Evolutionary conservation across 2,888 invertebrate genomes (phyloP).

Genomic region (Nycteola revayana): DNA sequence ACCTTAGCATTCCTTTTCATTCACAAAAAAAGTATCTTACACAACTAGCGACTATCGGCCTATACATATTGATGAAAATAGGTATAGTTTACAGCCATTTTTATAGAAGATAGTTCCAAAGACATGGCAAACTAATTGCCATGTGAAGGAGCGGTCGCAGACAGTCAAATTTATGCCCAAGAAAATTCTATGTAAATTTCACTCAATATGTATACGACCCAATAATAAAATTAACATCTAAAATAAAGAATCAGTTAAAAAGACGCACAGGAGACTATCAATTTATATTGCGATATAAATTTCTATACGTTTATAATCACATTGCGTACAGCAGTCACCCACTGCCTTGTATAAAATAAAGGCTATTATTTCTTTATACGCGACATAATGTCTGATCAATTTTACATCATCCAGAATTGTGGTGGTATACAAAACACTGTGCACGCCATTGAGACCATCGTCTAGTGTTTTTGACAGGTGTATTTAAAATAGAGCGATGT

Average conservation of each 20-base stretch:
- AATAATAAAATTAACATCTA: conserved; percentile 25
- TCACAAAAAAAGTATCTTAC: conserved; percentile 22
- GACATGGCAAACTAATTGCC: too few relatives aligned
- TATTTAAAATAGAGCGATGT: too few relatives aligned
- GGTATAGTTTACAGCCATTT: conserved; percentile 1
- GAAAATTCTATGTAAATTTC: conserved; percentile 7
- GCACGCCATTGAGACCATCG: too few relatives aligned
- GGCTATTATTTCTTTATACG: too few relatives aligned
- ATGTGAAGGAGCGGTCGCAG: too few relatives aligned
- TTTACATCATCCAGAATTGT: too few relatives aligned
- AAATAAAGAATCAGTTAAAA: conserved; percentile 31
- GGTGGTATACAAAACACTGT: too few relatives aligned
- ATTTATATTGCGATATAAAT: conserved; percentile 39
- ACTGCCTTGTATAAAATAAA: too few relatives aligned
- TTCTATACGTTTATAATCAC: conserved; percentile 50
- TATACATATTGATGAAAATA: conserved; percentile 25
- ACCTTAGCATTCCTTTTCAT: conserved; percentile 15
- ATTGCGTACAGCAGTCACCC: conserved; percentile 48
- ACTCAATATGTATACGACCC: conserved; percentile 28
- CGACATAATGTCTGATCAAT: too few relatives aligned
- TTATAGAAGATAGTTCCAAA: too few relatives aligned
- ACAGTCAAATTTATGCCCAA: too few relatives aligned
- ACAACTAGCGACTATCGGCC: conserved; percentile 32
- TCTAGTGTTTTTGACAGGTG: too few relatives aligned
- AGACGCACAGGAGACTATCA: conserved; percentile 31